Evolutionary conservation across 2,888 invertebrate genomes (phyloP).

Genomic region (Patella ulyssiponensis): DNA sequence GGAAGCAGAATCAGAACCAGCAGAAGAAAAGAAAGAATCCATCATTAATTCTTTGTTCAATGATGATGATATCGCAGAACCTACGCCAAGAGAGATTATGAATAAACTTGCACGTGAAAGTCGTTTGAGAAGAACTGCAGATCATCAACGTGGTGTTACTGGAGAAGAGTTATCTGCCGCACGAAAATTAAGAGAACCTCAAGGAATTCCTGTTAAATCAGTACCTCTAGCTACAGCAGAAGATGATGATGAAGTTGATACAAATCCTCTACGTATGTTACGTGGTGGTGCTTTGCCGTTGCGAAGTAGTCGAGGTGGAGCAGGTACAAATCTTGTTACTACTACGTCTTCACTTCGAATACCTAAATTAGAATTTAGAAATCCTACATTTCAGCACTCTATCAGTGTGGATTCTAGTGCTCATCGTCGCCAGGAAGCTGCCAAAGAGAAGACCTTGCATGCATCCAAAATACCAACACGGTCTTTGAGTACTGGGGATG

Average conservation of each 20-base stretch:
- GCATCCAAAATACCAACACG: constrained; percentile 45
- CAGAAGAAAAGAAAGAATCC: constrained; percentile 26
- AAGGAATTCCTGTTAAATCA: constrained; percentile 62
- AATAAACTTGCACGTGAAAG: constrained; percentile 63
- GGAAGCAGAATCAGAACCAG: constrained; percentile 24
- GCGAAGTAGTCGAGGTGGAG: constrained; percentile 53
- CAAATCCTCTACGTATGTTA: constrained; percentile 80
- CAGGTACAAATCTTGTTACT: constrained; percentile 57
- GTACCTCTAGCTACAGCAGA: constrained; percentile 61
- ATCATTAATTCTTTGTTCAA: constrained; percentile 44
- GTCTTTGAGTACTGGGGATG: constrained; percentile 53
- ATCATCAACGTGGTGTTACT: constrained; percentile 59
- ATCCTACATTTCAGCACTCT: constrained; percentile 45
- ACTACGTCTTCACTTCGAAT: constrained; percentile 38
- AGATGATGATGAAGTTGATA: constrained; percentile 71
- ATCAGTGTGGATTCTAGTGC: constrained; percentile 50
- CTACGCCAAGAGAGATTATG: constrained; percentile 67
- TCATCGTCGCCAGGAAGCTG: constrained; percentile 33
- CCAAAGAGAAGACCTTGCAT: constrained; percentile 16
- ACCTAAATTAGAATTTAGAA: constrained; percentile 47
- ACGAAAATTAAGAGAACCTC: constrained; percentile 62
- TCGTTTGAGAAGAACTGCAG: constrained; percentile 58
- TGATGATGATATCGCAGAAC: constrained; percentile 61
- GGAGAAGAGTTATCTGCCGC: constrained; percentile 34
- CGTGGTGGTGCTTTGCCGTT: constrained; percentile 68